Evolutionary conservation across 35 echinoderm and acorn worm genomes (phyloP), one percentile per base, ranked within the genome.

Genomic region (Strongylocentrotus purpuratus): DNA sequence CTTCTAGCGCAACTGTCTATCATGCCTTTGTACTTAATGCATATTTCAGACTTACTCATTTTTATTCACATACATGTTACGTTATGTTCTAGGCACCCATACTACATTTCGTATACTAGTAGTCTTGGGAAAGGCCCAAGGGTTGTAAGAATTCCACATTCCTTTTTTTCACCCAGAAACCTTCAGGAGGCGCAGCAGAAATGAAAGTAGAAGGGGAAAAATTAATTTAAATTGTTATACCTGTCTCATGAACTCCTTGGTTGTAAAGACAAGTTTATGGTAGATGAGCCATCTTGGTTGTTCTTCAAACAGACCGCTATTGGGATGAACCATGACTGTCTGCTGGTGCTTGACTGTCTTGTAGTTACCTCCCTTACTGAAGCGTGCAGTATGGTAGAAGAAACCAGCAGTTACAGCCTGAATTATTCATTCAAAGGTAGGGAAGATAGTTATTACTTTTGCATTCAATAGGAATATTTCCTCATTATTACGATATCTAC

Each of bases 171-270:
- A 41, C 35, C 35, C 35, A 41, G 0, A 41, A 41, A 41, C 35
- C 35, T 41, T 41, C 35, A 41, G 35, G 35, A 41, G 35, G 35
- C 35, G 3, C 35, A 41, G 35, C 35, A 41, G 35, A 41, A 41
- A 41, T 11, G 17, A 59, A 59, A 59, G 17, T 59, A 13, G 17
- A 9, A 9, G 11, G 52, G 11, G 52, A 0, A 59, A 17, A 59
- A 2, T 78, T 0, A n/a, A 78, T 78, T 28, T n/a, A 8, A 7
- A 78, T n/a, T 0, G 65, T 7, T 60, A 88, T 94, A 99, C 98
- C 97, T 99, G 98, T 95, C 98, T 78, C 98, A 99, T 99, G 70
- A 96, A 99, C 94, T 99, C 97, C 90, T 97, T 99, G 87, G 98
- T 99, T 13, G 98, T 99, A 85, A 99, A 99, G 59, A 99, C 98